Conservation (phyloP, 2,113 vertebrate genomes). For the Clarias batrachus region DNA sequence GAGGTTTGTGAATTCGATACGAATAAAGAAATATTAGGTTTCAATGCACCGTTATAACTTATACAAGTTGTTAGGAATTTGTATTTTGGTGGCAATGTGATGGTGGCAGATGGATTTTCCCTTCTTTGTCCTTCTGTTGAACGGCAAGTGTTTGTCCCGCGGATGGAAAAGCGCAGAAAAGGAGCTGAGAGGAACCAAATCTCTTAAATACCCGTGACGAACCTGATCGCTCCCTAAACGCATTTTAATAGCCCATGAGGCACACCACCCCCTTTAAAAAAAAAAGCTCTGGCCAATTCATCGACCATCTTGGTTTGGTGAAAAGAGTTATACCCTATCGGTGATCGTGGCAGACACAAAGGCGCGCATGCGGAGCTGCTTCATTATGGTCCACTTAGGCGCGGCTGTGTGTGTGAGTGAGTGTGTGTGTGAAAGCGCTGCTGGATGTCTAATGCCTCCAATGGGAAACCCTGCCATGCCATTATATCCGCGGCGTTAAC, state of each 20-base stretch:
- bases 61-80: not conserved
- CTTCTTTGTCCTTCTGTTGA: conserved; percentile 84
- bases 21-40: not conserved
- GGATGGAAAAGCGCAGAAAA: conserved; percentile 69
- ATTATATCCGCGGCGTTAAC: conserved; percentile 89
- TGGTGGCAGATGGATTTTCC: conserved; percentile 89
- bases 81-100: conserved; percentile 29
- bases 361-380: conserved; percentile 88
- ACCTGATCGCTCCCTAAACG: conserved; percentile 83
- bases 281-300: conserved; percentile 83
- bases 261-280: conserved; percentile 46
- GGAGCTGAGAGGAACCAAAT: conserved; percentile 80
- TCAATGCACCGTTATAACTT: not conserved
- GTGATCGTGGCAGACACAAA: conserved; percentile 76
- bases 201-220: conserved; percentile 87
- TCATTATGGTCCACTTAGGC: conserved; percentile 93
- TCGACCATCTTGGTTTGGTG: conserved; percentile 83
- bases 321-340: conserved; percentile 78
- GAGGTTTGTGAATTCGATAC: not conserved
- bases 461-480: conserved; percentile 80
- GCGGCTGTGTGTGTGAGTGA: conserved; percentile 64
- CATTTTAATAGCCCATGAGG: conserved; percentile 79
- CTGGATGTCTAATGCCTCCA: conserved; percentile 75
- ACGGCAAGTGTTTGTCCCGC: conserved; percentile 80
- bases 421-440: conserved; percentile 77